Evolutionary conservation across 2,888 invertebrate species (phyloP), one percentile per base, ranked within the genome.

Genomic region (Neoaliturus tenellus): DNA sequence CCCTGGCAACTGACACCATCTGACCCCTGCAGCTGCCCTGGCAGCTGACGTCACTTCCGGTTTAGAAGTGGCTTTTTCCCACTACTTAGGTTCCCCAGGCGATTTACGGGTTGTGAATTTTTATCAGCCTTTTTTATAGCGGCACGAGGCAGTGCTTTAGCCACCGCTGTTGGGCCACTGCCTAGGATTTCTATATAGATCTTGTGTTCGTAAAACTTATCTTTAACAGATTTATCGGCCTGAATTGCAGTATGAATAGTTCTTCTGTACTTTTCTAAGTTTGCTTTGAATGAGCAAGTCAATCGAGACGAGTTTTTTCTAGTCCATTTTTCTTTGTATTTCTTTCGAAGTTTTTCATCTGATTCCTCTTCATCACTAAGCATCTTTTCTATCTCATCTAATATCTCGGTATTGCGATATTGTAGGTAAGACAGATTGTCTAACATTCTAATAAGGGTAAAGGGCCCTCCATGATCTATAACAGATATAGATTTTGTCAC

Each of bases 271-370:
- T 99, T 99, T 88, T 94, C 93, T 17, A 96, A 94, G 92, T 98
- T 99, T 80, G 95, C 93, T 87, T 94, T 94, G 90, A 98, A 96
- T 89, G 97, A 96, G 89, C 96, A 96, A 0, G 98, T 99, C 83
- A 99, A 93, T 90, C 95, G 95, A 31, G 93, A 94, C 0, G 98
- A 98, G 0, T 96, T 93, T 33, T 97, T 97, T 88, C 99, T 94
- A 0, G 95, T 94, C 99, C 99, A 99, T 86, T 95, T 94, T 86
- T 97, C 96, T 88, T 97, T 97, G 90, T 99, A 98, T 92, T 99
- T 99, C 58, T 92, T 92, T 84, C 97, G 93, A 87, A 99, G 92
- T 89, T 96, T 94, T 88, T 94, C 94, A 91, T 99, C 99, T 0
- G 98, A 96, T 87, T 95, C 94, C 87, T 95, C 95, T 91, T 99